Base-by-base conservation (phyloP, 2,113 vertebrate genomes). In the Nerophis lumbriciformis region DNA sequence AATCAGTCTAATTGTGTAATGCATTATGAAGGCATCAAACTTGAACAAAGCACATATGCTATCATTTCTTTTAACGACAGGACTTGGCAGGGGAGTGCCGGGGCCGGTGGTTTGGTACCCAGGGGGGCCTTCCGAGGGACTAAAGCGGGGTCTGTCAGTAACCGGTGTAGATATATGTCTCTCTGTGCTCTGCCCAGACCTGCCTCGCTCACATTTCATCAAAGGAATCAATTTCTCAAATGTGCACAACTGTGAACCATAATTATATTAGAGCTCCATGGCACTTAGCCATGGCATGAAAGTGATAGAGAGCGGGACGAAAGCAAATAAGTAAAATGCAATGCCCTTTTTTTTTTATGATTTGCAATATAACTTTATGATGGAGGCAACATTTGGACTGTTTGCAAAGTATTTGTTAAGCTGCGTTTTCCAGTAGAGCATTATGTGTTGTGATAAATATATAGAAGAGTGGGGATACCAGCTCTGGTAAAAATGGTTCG, bases 1-100 rank as follows among this genome's bases (percentile, higher is more conserved):
- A 98, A 99, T 99, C 95, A 98, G 96, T 98, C 94, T 98, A 97
- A 99, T 98, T 98, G 96, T 97, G 94, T 96, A 97, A 98, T 99
- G 94, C 93, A 95, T 99, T 99, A 98, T 92, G 91, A 95, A 96
- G 95, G 97, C 94, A 98, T 98, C 94, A 95, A 96, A 96, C 93
- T 98, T 96, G 98, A 99, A 97, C 96, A 97, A 98, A 97, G 94
- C 97, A 95, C 96, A 97, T 95, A 93, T 95, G 96, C 94, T 97
- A 97, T 98, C 93, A 97, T 98, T 98, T 98, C 94, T 93, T 94
- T 97, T 96, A 94, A 95, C 92, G 94, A 94, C 91, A 87, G 88
- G 92, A 91, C 91, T 90, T 87, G 90, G 86, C 89, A 87, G 90
- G 93, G 90, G 92, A 8, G 86, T 90, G 87, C 54, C 65, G 77